Conservation (phyloP, 2,888 invertebrate species). For the Brachyopa scutellaris region DNA sequence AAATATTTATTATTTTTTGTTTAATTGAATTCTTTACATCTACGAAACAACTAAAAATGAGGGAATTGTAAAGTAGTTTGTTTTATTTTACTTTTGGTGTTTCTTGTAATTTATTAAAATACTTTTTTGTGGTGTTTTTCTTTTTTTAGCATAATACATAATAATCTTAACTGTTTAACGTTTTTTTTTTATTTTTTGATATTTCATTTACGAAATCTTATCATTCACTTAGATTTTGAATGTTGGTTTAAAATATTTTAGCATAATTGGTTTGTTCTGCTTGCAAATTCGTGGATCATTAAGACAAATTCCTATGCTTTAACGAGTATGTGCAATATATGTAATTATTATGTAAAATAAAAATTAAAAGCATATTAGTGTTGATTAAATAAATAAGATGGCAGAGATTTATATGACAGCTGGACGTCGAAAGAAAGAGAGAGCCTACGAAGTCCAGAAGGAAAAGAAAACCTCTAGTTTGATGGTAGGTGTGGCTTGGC, state of each 20-base stretch:
- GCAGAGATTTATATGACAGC: neutral
- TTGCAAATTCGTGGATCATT: neutral
- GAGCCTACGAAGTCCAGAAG: too few relatives aligned
- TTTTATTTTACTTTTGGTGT: neutral
- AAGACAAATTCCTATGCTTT: conserved; percentile 4
- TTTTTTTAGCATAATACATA: neutral
- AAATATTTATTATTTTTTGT: conserved; percentile 5
- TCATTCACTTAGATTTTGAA: neutral
- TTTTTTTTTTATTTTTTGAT: conserved; percentile 1
- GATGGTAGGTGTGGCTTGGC: too few relatives aligned
- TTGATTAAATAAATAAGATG: conserved; percentile 1
- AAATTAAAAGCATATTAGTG: neutral
- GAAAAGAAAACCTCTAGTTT: too few relatives aligned
- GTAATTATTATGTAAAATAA: neutral
- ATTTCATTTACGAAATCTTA: conserved; percentile 16
- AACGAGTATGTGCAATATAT: neutral
- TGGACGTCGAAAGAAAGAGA: neutral
- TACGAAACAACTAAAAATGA: conserved; percentile 54
- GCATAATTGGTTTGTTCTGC: neutral
- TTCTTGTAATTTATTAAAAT: conserved; percentile 8
- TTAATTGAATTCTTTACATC: conserved; percentile 49
- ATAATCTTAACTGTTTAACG: conserved; percentile 1
- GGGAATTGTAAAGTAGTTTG: conserved; percentile 36
- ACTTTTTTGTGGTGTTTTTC: conserved; percentile 7
- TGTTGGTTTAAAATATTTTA: conserved; percentile 1